Evolutionary conservation across 2,797 vertebrate genomes (phyloP).

Genomic region (Channa striata): DNA sequence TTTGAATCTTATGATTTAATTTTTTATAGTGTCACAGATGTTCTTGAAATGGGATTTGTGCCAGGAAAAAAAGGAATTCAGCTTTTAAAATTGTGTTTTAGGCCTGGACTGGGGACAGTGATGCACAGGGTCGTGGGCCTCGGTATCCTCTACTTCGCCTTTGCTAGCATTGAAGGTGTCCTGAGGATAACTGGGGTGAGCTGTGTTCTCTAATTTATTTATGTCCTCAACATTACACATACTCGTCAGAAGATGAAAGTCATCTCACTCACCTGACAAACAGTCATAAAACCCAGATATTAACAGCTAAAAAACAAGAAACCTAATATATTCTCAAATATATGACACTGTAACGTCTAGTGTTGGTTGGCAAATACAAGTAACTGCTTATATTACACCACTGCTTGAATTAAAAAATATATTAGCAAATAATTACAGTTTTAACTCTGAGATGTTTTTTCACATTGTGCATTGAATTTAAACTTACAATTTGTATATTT

Average conservation of each 20-base stretch:
- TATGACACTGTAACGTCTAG: too few species aligned
- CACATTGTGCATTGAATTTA: conserved; percentile 17
- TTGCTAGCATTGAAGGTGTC: conserved; percentile 88
- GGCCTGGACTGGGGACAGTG: conserved; percentile 89
- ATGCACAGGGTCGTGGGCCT: conserved; percentile 91
- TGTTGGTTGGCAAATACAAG: background rate
- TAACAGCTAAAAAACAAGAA: background rate
- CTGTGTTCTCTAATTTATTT: conserved; percentile 10
- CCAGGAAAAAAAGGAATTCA: background rate
- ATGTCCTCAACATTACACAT: background rate
- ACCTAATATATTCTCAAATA: background rate
- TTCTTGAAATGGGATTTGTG: too few species aligned
- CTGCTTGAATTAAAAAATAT: background rate
- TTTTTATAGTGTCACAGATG: too few species aligned
- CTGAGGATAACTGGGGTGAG: conserved; percentile 91
- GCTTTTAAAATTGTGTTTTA: conserved; percentile 44
- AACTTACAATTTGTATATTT: conserved; percentile 47
- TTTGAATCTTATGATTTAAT: too few species aligned
- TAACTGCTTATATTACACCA: background rate
- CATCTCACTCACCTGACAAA: background rate
- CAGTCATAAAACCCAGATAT: background rate
- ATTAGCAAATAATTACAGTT: background rate
- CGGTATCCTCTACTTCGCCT: conserved; percentile 88
- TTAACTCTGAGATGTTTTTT: conserved; percentile 16
- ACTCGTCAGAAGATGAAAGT: background rate